phyloP scores from a whole-genome alignment of 1,140 invertebrate species.

The Megalonaias nervosa region DNA sequence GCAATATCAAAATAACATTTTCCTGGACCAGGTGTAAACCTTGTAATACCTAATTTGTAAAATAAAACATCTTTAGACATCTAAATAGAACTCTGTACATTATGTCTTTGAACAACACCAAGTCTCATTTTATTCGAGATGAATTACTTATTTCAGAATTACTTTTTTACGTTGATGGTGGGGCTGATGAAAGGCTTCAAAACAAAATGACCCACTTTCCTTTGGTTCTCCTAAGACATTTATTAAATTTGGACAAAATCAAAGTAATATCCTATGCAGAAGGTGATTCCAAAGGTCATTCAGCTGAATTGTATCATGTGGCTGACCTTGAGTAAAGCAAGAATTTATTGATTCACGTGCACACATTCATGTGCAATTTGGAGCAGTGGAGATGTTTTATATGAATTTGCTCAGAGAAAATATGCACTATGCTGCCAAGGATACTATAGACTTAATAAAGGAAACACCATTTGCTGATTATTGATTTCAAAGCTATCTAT shows the following conservation, averaged over 20 bases:
- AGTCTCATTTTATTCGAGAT: background rate
- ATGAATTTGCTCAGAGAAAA: background rate
- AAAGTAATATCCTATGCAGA: conserved; percentile 22
- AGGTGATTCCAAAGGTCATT: conserved; percentile 17
- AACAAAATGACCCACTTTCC: conserved; percentile 15
- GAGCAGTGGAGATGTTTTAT: conserved; percentile 8
- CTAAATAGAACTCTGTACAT: conserved; percentile 27
- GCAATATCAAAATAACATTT: conserved; percentile 5
- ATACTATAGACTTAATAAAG: background rate
- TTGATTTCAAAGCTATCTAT: background rate
- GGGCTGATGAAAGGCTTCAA: conserved; percentile 21
- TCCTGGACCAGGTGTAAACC: background rate
- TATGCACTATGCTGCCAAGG: conserved; percentile 7
- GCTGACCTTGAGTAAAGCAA: conserved; percentile 10
- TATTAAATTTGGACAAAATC: conserved; percentile 21
- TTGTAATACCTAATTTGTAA: conserved; percentile 20
- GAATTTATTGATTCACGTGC: conserved; percentile 4
- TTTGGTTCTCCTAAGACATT: conserved; percentile 3
- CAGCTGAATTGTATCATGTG: conserved; percentile 15
- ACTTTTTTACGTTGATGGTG: conserved; percentile 20
- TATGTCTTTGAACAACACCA: conserved; percentile 3
- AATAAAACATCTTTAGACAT: conserved; percentile 16
- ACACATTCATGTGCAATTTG: background rate
- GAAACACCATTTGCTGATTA: conserved; percentile 8
- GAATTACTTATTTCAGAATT: conserved; percentile 6